phyloP scores from a whole-genome alignment of 2,797 vertebrate species.

The Gymnoscopelus braueri region DNA sequence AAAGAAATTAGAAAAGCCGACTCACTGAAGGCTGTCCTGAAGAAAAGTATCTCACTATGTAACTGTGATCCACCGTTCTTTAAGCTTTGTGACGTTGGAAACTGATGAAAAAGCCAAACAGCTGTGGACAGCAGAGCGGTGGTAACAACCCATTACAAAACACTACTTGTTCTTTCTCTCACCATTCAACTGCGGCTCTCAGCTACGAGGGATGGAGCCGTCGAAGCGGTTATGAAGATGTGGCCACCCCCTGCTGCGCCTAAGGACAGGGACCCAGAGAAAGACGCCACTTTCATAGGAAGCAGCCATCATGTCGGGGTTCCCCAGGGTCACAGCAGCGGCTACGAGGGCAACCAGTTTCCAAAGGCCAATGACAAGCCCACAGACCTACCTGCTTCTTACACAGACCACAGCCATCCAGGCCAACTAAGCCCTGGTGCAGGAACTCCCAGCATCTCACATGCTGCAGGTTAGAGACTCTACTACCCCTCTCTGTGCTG shows the following conservation, averaged over 20 bases:
- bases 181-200: no score
- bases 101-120: no score
- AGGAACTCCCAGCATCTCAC: neutral
- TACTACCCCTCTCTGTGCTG: neutral
- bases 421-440: constrained; percentile 12
- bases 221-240: constrained; percentile 80
- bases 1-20: no score
- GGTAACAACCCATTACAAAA: no score
- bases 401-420: constrained; percentile 30
- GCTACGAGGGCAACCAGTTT: constrained; percentile 29
- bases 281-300: constrained; percentile 21
- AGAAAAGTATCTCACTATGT: no score
- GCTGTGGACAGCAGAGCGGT: no score
- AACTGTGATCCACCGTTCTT: no score
- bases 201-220: constrained; percentile 22
- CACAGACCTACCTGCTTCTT: constrained; percentile 16
- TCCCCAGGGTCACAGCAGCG: constrained; percentile 22
- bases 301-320: neutral
- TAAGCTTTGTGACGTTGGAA: no score
- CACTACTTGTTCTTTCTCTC: no score
- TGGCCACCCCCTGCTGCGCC: constrained; percentile 81
- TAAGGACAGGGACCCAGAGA: constrained; percentile 49
- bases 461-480: constrained; percentile 56
- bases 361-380: constrained; percentile 34
- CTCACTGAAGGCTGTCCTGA: no score